phyloP scores from a whole-genome alignment of 2,113 vertebrate genomes.

The Motacilla alba region DNA sequence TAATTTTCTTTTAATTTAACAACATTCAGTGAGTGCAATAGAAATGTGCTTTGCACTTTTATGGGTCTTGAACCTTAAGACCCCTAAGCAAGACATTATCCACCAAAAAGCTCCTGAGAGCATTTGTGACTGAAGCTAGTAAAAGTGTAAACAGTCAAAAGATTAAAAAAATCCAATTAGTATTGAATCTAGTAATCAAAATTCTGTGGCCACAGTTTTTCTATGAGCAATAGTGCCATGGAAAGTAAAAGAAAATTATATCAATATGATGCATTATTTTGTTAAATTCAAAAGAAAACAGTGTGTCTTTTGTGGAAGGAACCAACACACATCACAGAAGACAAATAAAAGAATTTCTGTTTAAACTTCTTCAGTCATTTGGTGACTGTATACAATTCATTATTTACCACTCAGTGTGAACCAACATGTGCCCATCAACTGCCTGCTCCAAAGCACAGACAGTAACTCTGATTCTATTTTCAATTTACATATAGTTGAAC shows the following conservation, averaged over 20 bases:
- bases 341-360: not conserved
- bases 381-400: not conserved
- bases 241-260: not conserved
- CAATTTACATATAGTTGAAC: not conserved
- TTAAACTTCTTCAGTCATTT: not conserved
- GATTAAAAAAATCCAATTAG: not conserved
- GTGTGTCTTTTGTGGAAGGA: not conserved
- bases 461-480: not conserved
- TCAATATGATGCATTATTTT: not conserved
- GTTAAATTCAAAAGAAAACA: not conserved
- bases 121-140: not conserved
- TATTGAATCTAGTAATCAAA: not conserved
- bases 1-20: not conserved
- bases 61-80: not conserved
- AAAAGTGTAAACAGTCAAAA: not conserved
- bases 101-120: not conserved
- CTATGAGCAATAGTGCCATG: not conserved
- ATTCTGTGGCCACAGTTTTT: not conserved
- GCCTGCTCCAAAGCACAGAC: not conserved
- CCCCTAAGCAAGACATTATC: not conserved
- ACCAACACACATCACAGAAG: not conserved
- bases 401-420: not conserved
- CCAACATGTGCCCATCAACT: not conserved
- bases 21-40: not conserved
- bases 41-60: not conserved